phyloP scores from a whole-genome alignment of 2,888 invertebrate species.

The Caenorhabditis virilis region DNA sequence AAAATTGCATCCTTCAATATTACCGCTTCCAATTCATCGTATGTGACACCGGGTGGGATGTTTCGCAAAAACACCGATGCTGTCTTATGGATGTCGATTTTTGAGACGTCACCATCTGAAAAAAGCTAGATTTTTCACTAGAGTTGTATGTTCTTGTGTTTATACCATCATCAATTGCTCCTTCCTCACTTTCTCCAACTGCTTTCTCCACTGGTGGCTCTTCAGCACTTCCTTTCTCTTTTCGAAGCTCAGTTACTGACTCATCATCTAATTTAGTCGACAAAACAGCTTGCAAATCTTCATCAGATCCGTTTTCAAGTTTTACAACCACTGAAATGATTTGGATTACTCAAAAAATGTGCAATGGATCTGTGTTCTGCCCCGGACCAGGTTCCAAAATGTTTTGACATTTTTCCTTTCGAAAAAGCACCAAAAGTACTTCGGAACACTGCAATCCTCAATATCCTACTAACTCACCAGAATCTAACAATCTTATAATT shows the following conservation, averaged over 20 bases:
- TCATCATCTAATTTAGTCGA: conserved; percentile 59
- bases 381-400: no score
- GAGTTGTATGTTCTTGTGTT: background rate
- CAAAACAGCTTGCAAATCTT: conserved; percentile 79
- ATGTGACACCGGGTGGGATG: conserved; percentile 91
- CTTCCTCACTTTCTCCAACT: conserved; percentile 32
- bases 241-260: conserved; percentile 50
- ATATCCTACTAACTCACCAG: no score
- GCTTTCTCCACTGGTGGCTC: conserved; percentile 9
- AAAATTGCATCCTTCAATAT: conserved; percentile 72
- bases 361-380: no score
- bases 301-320: conserved; percentile 81
- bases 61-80: conserved; percentile 95
- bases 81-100: conserved; percentile 79
- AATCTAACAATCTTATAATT: conserved; percentile 86
- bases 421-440: background rate
- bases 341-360: no score
- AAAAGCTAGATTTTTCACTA: background rate
- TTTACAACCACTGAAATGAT: conserved; percentile 74
- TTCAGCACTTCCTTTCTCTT: conserved; percentile 18
- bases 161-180: conserved; percentile 29
- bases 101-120: conserved; percentile 25
- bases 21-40: conserved; percentile 94
- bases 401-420: conserved; percentile 5
- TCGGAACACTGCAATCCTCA: background rate